Conservation (phyloP, 2,113 vertebrate genomes). For the Oncorhynchus gorbuscha region DNA sequence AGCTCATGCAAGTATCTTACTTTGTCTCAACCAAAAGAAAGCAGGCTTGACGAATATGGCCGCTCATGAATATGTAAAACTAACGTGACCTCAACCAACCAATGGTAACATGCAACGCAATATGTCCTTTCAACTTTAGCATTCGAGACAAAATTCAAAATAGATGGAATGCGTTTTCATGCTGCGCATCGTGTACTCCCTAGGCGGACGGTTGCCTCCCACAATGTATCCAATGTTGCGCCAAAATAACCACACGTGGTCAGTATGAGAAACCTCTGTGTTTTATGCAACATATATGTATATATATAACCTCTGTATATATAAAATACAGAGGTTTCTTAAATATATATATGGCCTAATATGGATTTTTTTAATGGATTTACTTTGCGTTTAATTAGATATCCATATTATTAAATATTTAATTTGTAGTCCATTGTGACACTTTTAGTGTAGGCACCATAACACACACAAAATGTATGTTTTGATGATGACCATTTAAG, state of each 20-base stretch:
- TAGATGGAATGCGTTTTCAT: constrained; percentile 18
- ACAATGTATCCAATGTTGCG: not conserved
- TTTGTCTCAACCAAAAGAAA: constrained; percentile 51
- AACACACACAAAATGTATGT: too few relatives aligned
- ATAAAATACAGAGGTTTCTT: too few relatives aligned
- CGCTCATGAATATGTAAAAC: constrained; percentile 20
- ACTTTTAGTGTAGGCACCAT: too few relatives aligned
- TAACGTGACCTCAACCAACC: constrained; percentile 31
- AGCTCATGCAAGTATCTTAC: constrained; percentile 19
- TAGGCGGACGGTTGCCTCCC: not conserved
- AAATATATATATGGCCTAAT: too few relatives aligned
- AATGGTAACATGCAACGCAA: constrained; percentile 31
- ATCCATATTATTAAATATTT: too few relatives aligned
- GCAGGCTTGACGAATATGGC: constrained; percentile 60
- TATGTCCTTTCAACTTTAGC: constrained; percentile 24
- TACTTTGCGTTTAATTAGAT: too few relatives aligned
- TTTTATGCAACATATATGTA: too few relatives aligned
- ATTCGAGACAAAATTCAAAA: constrained; percentile 56
- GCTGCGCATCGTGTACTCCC: not conserved
- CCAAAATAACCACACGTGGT: not conserved
- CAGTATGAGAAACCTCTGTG: too few relatives aligned
- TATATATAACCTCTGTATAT: too few relatives aligned
- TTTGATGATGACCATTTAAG: too few relatives aligned
- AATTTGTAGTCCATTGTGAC: too few relatives aligned
- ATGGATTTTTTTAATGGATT: too few relatives aligned